Conservation (phyloP, 1,140 invertebrate species). For the Procambarus clarkii region DNA sequence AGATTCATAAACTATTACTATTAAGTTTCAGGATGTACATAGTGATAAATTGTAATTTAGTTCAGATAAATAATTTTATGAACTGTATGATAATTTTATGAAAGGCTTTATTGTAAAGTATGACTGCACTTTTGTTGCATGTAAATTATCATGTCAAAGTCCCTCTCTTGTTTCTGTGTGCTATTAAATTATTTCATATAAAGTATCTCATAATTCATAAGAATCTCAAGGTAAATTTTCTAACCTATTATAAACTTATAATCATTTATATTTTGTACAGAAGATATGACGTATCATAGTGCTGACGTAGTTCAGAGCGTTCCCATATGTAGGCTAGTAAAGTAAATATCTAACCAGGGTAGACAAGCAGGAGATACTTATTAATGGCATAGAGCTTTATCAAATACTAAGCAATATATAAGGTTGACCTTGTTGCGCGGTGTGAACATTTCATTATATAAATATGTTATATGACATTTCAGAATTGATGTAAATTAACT, state of each 20-base stretch:
- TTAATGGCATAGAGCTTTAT: background rate
- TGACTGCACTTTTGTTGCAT: slow-evolving; percentile 51
- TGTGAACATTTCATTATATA: background rate
- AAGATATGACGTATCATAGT: slow-evolving; percentile 47
- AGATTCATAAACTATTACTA: slow-evolving; percentile 29
- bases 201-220: slow-evolving; percentile 52
- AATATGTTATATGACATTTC: background rate
- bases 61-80: slow-evolving; percentile 42
- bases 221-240: slow-evolving; percentile 44
- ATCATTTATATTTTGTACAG: slow-evolving; percentile 67
- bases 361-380: background rate
- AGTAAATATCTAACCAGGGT: slow-evolving; percentile 5
- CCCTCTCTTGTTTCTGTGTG: slow-evolving; percentile 34
- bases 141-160: slow-evolving; percentile 32
- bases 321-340: slow-evolving; percentile 45
- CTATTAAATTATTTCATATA: slow-evolving; percentile 52
- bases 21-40: slow-evolving; percentile 58
- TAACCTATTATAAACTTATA: slow-evolving; percentile 41
- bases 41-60: slow-evolving; percentile 44
- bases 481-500: background rate
- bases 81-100: slow-evolving; percentile 48
- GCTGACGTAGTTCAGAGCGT: slow-evolving; percentile 48
- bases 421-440: background rate
- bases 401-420: background rate
- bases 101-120: slow-evolving; percentile 63